phyloP scores from a whole-genome alignment of 1,140 invertebrate genomes.

The Mercenaria mercenaria region DNA sequence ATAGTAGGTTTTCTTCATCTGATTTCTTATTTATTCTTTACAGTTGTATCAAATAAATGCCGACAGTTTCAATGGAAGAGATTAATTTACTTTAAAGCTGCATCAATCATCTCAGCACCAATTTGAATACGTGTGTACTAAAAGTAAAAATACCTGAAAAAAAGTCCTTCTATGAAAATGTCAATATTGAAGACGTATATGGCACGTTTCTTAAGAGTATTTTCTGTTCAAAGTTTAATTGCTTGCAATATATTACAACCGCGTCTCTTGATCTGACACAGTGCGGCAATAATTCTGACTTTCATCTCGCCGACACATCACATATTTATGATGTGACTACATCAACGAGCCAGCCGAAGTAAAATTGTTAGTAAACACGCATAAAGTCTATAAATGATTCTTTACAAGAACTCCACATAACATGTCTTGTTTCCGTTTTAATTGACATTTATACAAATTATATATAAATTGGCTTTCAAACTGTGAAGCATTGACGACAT shows the following conservation, averaged over 20 bases:
- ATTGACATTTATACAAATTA: conserved; percentile 52
- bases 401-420: conserved; percentile 21
- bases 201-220: neutral
- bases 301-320: conserved; percentile 52
- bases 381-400: conserved; percentile 45
- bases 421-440: conserved; percentile 9
- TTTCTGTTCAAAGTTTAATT: conserved; percentile 60
- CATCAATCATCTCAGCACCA: no score
- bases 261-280: conserved; percentile 43
- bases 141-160: neutral
- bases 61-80: no score
- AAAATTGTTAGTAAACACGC: conserved; percentile 53
- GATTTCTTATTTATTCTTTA: no score
- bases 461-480: conserved; percentile 26
- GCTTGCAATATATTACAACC: conserved; percentile 46
- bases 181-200: conserved; percentile 19
- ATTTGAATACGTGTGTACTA: neutral
- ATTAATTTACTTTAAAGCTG: no score
- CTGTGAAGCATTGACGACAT: neutral
- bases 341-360: neutral
- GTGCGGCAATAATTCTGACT: conserved; percentile 37
- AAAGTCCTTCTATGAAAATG: conserved; percentile 42
- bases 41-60: no score
- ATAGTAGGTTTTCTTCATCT: no score
- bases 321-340: conserved; percentile 53